phyloP scores from a whole-genome alignment of 1,140 invertebrate genomes.

The Leptinotarsa defecta region DNA sequence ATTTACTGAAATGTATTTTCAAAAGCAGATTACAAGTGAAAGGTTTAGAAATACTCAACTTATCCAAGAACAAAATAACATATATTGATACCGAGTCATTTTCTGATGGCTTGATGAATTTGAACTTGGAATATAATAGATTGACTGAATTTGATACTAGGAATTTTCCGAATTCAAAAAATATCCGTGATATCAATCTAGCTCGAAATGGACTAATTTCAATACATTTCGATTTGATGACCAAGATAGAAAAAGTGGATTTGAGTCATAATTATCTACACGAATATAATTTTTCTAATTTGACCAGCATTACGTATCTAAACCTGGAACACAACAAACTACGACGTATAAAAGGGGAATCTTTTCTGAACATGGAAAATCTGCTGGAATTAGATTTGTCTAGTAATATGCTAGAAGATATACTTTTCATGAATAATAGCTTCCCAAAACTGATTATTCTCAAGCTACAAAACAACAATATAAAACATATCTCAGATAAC shows the following conservation, averaged over 20 bases:
- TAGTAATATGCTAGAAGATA: neutral
- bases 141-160: neutral
- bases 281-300: neutral
- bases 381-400: conserved; percentile 10
- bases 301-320: neutral
- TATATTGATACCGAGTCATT: neutral
- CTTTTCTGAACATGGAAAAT: neutral
- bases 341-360: neutral
- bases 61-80: neutral
- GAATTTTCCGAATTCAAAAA: neutral
- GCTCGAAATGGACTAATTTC: neutral
- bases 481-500: neutral
- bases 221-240: neutral
- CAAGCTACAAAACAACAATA: neutral
- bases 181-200: neutral
- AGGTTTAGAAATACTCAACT: neutral
- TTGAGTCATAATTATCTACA: neutral
- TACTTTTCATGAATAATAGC: neutral
- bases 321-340: neutral
- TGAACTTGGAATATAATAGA: neutral
- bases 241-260: neutral
- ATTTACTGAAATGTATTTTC: conserved; percentile 3
- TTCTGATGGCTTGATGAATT: neutral
- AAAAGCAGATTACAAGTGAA: neutral
- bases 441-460: neutral